These are phyloP conservation scores for Epinephelus cyanopodus DNA, from an alignment of 2,113 vertebrate genomes.

Conservation along the genomic window DNA sequence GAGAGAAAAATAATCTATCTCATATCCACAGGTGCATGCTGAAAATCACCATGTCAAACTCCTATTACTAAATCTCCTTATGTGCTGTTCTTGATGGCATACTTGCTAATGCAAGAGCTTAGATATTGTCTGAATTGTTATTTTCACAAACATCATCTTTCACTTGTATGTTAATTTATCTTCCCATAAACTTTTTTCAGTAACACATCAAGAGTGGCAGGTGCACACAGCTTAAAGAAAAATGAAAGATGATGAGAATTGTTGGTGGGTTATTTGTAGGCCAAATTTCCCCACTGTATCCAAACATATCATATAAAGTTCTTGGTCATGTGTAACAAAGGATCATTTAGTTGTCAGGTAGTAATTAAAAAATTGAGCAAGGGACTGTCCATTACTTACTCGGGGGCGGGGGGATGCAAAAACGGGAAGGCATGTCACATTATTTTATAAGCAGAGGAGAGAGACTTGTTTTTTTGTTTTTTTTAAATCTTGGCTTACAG, in stretches of 20 bases:
- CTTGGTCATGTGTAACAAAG: not conserved
- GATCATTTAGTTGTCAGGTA: not conserved
- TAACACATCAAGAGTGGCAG: not conserved
- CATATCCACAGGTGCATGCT: not conserved
- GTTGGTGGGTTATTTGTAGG: not conserved
- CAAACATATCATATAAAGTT: not conserved
- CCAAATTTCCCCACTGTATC: too few species aligned
- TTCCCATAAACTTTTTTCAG: not conserved
- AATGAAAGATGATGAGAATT: not conserved
- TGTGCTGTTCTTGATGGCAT: not conserved
- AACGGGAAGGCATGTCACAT: too few species aligned
- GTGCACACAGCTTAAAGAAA: not conserved
- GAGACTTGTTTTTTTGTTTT: too few species aligned
- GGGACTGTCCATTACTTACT: too few species aligned
- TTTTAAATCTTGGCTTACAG: too few species aligned
- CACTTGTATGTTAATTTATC: not conserved
- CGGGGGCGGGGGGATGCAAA: too few species aligned
- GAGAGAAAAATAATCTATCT: not conserved
- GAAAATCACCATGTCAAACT: not conserved
- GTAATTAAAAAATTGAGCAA: not conserved
- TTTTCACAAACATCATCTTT: not conserved
- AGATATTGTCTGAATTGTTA: not conserved
- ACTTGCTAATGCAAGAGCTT: not conserved
- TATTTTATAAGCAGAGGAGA: too few species aligned
- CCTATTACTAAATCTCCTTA: not conserved